phyloP scores from a whole-genome alignment of 1,140 invertebrate genomes.

The Drosophila sucinea region DNA sequence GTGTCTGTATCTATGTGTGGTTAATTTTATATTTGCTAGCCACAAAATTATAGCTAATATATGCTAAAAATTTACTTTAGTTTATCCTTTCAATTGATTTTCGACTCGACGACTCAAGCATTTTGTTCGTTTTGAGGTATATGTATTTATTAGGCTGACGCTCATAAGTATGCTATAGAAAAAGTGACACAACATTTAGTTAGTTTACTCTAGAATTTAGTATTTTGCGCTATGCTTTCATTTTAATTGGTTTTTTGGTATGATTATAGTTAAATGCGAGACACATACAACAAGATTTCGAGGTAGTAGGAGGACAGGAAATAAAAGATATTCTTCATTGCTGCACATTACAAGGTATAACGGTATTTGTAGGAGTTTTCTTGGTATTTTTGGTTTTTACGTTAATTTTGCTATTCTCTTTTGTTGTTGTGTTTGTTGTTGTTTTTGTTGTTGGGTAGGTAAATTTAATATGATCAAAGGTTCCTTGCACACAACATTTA shows the following conservation, averaged over 20 bases:
- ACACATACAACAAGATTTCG: slow-evolving; percentile 76
- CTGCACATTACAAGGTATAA: not conserved
- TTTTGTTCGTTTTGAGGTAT: slow-evolving; percentile 57
- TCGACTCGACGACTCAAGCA: slow-evolving; percentile 52
- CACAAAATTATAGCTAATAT: slow-evolving; percentile 61
- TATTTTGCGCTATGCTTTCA: slow-evolving; percentile 22
- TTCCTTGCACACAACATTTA: slow-evolving; percentile 67
- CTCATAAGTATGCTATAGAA: slow-evolving; percentile 59
- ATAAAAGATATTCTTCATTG: not conserved
- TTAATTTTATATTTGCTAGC: slow-evolving; percentile 42
- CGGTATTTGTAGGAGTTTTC: not conserved
- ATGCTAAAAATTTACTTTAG: slow-evolving; percentile 60
- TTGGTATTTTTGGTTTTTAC: slow-evolving; percentile 1
- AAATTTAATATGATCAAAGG: slow-evolving; percentile 24
- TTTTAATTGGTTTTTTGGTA: slow-evolving; percentile 8
- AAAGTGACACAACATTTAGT: slow-evolving; percentile 78
- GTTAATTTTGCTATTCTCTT: slow-evolving; percentile 18
- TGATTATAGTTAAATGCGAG: slow-evolving; percentile 61
- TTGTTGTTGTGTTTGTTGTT: slow-evolving; percentile 32
- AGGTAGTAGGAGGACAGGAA: slow-evolving; percentile 51
- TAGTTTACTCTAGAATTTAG: slow-evolving; percentile 49
- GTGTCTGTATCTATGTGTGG: slow-evolving; percentile 36
- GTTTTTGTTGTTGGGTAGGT: slow-evolving; percentile 26
- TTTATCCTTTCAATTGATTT: slow-evolving; percentile 36
- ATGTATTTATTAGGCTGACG: slow-evolving; percentile 40